A percentile compares a stretch with the other conserved stretches of the same genome.
Conservation (phyloP, 2,797 vertebrate species). For the Cryptoblepharus egeriae region DNA sequence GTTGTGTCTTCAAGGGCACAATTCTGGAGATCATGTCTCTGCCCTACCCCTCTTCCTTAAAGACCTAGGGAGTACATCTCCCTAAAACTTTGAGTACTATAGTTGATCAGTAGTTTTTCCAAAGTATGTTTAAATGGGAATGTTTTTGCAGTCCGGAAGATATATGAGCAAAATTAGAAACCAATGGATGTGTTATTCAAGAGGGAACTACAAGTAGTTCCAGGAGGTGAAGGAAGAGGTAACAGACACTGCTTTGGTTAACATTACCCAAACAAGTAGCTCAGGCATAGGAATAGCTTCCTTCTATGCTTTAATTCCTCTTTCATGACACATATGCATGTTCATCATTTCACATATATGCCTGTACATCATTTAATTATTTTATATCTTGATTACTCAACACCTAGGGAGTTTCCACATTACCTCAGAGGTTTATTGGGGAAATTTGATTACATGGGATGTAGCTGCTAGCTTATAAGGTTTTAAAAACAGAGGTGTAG, state of each 20-base stretch:
- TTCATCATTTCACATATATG: background rate
- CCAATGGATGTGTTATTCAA: conserved; percentile 2
- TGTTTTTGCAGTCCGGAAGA: background rate
- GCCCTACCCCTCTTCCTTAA: too few species aligned
- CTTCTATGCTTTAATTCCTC: background rate
- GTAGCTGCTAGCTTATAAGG: too few species aligned
- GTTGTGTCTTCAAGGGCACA: too few species aligned
- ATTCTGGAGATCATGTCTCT: too few species aligned
- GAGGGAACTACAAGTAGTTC: background rate
- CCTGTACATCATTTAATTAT: background rate
- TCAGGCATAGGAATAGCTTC: background rate
- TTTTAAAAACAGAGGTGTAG: too few species aligned
- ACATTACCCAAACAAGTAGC: background rate
- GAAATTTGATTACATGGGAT: too few species aligned
- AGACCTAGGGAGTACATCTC: too few species aligned
- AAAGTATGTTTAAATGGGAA: background rate
- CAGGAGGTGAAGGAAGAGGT: too few species aligned
- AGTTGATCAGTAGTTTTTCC: background rate
- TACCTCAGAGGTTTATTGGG: too few species aligned
- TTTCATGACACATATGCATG: background rate
- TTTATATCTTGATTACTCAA: too few species aligned
- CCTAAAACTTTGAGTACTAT: too few species aligned
- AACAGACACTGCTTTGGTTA: background rate
- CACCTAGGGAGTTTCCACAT: too few species aligned
- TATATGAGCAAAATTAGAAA: background rate